Evolutionary conservation across 2,888 invertebrate genomes (phyloP).

Genomic region (Abrostola tripartita): DNA sequence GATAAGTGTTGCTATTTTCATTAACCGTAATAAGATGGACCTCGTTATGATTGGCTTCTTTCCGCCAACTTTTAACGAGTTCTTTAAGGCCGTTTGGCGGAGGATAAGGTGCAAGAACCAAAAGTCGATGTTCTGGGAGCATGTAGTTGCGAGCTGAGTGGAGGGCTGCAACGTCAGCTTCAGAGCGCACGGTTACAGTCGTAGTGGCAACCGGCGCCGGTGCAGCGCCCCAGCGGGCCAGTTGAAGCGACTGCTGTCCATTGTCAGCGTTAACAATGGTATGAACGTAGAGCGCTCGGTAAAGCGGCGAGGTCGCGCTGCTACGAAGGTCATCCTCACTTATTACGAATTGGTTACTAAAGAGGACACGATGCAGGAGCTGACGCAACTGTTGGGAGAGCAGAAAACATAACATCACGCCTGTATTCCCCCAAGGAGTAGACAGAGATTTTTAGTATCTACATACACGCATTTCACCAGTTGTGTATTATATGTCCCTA

Average conservation of each 20-base stretch:
- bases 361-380: conserved; percentile 35
- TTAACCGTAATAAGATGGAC: conserved; percentile 50
- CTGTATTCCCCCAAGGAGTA: no score
- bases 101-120: conserved; percentile 55
- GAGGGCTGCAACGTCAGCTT: conserved; percentile 49
- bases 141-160: conserved; percentile 40
- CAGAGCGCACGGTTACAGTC: conserved; percentile 47
- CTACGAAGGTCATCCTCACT: conserved; percentile 35
- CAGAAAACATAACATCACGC: no score
- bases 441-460: no score
- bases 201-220: conserved; percentile 22
- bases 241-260: conserved; percentile 38
- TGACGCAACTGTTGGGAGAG: conserved; percentile 37
- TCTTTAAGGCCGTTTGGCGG: conserved; percentile 50
- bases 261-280: conserved; percentile 19
- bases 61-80: conserved; percentile 56
- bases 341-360: conserved; percentile 44
- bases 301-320: conserved; percentile 28
- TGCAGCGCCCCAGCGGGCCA: conserved; percentile 46
- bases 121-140: conserved; percentile 40
- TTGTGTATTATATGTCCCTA: no score
- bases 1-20: conserved; percentile 24
- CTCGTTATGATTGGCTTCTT: conserved; percentile 45
- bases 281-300: conserved; percentile 42
- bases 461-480: no score